Base-by-base conservation (phyloP, 2,797 vertebrate genomes). In the Meda fulgida region DNA sequence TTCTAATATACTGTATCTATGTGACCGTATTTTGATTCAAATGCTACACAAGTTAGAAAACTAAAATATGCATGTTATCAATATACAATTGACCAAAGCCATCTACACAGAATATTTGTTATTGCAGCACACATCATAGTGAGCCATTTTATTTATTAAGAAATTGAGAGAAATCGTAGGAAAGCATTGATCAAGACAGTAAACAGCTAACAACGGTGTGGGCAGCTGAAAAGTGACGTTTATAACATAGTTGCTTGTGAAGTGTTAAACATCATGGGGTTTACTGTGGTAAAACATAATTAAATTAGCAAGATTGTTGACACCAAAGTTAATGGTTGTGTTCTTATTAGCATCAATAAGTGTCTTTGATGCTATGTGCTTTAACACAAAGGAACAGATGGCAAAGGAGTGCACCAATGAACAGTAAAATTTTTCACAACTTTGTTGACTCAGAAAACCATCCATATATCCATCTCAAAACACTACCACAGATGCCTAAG, bases 301-400 rank as follows among this genome's bases (percentile, higher is more conserved):
- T 83, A 66, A 75, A 75, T 36, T 3, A 65, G 75, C 55, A 75
- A 63, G 29, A 51, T 58, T 51, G 70, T 65, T 65, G 40, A 75
- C 13, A 23, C 70, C 29, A 76, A 66, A 7, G 46, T 38, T 76
- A 72, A 76, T 51, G 38, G 60, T 31, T 34, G 55, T 66, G 43
- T 65, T 31, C 19, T 76, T 76, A 71, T 76, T 76, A 76, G 71
- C 81, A 51, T 38, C 36, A 75, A 75, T 70, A 53, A 38, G 58
- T 76, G 58, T 75, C 19, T 73, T 82, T 72, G 80, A 82, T 73
- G 40, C 40, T 40, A 82, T n/a, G 40, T 34, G 53, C n/a, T 75
- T 66, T 51, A 26, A 83, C 71, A 83, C 43, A 36, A 48, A 26
- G 71, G 36, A 83, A 76, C 81, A 83, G 81, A 83, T 83, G 81